Conservation (phyloP, 2,888 invertebrate species). For the Temnothorax rugatulus region DNA sequence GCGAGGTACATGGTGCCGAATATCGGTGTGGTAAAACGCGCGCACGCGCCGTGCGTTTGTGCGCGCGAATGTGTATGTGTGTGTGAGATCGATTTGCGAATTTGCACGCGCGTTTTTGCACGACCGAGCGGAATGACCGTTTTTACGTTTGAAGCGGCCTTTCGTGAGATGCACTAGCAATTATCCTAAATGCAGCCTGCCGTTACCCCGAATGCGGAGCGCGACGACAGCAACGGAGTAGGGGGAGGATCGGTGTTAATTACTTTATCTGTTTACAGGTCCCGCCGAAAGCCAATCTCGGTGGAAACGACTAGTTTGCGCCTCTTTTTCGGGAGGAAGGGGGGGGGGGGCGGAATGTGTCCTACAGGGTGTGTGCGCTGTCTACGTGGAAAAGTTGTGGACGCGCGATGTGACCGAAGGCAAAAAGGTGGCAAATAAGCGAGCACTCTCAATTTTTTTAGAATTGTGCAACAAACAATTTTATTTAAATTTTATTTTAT, state of each 20-base stretch:
- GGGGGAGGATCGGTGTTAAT: slow-evolving; percentile 69
- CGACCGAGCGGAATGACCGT: slow-evolving; percentile 57
- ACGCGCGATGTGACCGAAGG: background rate
- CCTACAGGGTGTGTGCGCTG: background rate
- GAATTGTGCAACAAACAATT: background rate
- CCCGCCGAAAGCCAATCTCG: slow-evolving; percentile 52
- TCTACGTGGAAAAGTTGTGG: slow-evolving; percentile 5
- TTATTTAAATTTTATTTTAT: background rate
- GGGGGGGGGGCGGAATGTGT: background rate
- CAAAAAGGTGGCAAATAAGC: background rate
- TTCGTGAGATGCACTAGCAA: slow-evolving; percentile 66
- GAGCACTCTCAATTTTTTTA: background rate
- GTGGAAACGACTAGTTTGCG: slow-evolving; percentile 38
- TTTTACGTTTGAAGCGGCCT: slow-evolving; percentile 51
- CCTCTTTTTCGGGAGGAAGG: background rate
- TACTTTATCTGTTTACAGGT: slow-evolving; percentile 77
- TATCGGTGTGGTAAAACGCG: background rate
- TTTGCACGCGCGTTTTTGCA: slow-evolving; percentile 58
- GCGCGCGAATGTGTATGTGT: background rate
- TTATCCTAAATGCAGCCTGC: slow-evolving; percentile 75
- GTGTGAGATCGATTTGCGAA: slow-evolving; percentile 53
- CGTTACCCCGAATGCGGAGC: slow-evolving; percentile 22
- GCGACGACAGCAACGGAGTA: slow-evolving; percentile 25
- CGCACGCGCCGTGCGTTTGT: background rate
- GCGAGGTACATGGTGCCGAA: slow-evolving; percentile 33